Conservation (phyloP, 2,113 vertebrate genomes). For the Zosterops pallidus region DNA sequence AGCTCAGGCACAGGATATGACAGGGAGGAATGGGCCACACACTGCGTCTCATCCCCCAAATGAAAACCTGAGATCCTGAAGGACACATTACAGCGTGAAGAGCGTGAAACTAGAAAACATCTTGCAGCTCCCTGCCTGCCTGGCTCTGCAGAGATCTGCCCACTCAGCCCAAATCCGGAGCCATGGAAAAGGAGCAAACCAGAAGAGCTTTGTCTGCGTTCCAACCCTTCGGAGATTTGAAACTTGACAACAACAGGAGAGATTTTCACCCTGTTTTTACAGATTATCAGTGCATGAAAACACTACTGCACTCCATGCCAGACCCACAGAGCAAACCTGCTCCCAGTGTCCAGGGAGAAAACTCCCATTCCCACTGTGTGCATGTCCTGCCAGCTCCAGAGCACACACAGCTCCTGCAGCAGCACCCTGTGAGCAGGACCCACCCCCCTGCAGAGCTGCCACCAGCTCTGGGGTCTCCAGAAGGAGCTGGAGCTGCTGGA, state of each 20-base stretch:
- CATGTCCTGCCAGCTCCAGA: neutral
- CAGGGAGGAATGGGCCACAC: neutral
- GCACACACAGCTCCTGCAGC: neutral
- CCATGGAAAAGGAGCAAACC: neutral
- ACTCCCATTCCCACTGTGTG: neutral
- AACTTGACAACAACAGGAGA: slow-evolving; percentile 10
- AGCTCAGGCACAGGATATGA: neutral
- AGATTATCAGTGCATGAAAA: neutral
- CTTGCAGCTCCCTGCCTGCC: neutral
- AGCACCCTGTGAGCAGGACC: neutral
- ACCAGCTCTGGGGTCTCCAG: neutral
- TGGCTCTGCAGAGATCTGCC: slow-evolving; percentile 11
- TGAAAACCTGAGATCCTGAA: neutral
- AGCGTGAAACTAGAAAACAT: slow-evolving; percentile 21
- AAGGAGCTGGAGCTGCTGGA: neutral
- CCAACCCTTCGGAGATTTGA: neutral
- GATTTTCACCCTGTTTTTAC: neutral
- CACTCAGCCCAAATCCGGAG: neutral
- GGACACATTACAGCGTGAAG: neutral
- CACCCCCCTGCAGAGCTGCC: neutral
- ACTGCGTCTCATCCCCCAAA: neutral
- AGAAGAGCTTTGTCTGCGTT: neutral
- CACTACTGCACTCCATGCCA: accelerated
- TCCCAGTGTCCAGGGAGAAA: neutral
- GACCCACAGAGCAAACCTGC: neutral